Evolutionary conservation across 2,888 invertebrate species (phyloP).

Genomic region (Lymantria dispar): DNA sequence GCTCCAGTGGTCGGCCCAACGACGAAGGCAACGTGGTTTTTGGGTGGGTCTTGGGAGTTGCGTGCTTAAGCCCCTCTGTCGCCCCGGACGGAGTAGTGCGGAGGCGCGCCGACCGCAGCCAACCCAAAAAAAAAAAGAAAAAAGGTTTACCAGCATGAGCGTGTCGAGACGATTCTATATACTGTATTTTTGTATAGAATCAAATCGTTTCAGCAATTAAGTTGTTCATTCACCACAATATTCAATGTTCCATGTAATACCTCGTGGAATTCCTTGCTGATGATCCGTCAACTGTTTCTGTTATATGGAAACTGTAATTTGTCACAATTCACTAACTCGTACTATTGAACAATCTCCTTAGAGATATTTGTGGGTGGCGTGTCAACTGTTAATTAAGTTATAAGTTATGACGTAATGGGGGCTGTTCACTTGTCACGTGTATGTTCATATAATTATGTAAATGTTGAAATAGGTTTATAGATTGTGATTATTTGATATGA

Average conservation of each 20-base stretch:
- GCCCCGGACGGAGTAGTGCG: no score
- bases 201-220: neutral
- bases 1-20: no score
- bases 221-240: neutral
- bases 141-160: no score
- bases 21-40: no score
- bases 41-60: no score
- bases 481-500: no score
- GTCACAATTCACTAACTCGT: constrained; percentile 24
- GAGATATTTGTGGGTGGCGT: constrained; percentile 15
- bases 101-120: no score
- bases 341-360: constrained; percentile 25
- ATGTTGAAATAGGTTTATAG: no score
- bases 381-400: constrained; percentile 5
- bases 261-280: constrained; percentile 9
- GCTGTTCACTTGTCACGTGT: neutral
- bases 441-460: no score
- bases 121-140: no score
- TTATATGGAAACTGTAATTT: constrained; percentile 20
- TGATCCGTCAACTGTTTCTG: constrained; percentile 32
- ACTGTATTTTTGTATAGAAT: neutral
- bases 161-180: no score
- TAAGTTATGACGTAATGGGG: neutral
- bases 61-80: no score
- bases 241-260: neutral